phyloP scores from a whole-genome alignment of 2,797 vertebrate species.

The Phyllotis vaccarum region DNA sequence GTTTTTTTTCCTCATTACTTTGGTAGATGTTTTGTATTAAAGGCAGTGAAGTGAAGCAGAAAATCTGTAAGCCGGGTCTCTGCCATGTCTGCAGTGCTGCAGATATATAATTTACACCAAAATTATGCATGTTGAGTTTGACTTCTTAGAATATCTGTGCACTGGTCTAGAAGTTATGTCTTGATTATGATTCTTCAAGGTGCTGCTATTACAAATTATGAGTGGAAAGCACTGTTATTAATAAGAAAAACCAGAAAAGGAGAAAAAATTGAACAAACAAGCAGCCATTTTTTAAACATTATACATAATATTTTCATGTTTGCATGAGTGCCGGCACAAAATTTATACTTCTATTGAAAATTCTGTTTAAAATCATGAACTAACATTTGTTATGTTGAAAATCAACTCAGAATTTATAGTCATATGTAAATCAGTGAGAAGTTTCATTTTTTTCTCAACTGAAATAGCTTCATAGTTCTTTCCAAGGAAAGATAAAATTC shows the following conservation, averaged over 20 bases:
- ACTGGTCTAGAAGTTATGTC: slow-evolving; percentile 86
- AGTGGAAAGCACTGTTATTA: slow-evolving; percentile 73
- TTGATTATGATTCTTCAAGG: slow-evolving; percentile 83
- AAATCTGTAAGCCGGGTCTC: slow-evolving; percentile 80
- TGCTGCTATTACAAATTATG: slow-evolving; percentile 79
- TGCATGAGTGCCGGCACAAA: background rate
- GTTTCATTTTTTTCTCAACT: slow-evolving; percentile 24
- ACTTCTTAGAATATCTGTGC: slow-evolving; percentile 79
- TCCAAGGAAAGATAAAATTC: slow-evolving; percentile 3
- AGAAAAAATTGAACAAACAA: slow-evolving; percentile 50
- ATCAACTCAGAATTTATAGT: slow-evolving; percentile 24
- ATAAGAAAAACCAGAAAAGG: slow-evolving; percentile 69
- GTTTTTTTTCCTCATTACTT: slow-evolving; percentile 84
- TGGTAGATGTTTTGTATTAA: slow-evolving; percentile 86
- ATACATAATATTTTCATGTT: slow-evolving; percentile 50
- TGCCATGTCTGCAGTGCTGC: slow-evolving; percentile 78
- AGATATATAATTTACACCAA: slow-evolving; percentile 79
- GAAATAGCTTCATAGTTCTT: background rate
- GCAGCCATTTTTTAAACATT: slow-evolving; percentile 42
- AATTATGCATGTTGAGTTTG: slow-evolving; percentile 78
- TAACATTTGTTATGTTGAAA: slow-evolving; percentile 49
- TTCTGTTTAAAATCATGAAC: slow-evolving; percentile 27
- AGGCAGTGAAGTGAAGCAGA: slow-evolving; percentile 85
- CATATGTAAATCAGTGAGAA: background rate
- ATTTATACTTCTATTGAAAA: slow-evolving; percentile 52